Evolutionary conservation across 2,113 vertebrate genomes (phyloP).

Genomic region (Takifugu flavidus): DNA sequence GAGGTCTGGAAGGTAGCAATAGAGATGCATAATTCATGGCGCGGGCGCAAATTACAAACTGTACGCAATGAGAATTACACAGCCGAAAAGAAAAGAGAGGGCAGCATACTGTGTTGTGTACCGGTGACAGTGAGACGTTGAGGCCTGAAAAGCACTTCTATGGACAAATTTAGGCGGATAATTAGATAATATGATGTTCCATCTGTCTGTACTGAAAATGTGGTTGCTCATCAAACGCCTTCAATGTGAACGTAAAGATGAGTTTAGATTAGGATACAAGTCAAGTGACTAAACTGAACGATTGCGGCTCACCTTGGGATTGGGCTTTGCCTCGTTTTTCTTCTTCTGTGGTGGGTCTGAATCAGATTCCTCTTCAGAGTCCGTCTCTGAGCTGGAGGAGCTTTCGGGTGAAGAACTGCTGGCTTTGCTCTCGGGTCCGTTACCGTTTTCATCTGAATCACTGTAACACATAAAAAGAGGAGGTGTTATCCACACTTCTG

Average conservation of each 20-base stretch:
- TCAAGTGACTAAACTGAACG: too few species aligned
- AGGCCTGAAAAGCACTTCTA: conserved; percentile 12
- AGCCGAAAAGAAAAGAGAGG: conserved; percentile 73
- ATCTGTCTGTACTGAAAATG: too few species aligned
- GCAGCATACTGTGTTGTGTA: too few species aligned
- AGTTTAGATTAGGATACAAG: too few species aligned
- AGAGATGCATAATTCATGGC: conserved; percentile 91
- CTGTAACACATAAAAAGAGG: conserved; percentile 40
- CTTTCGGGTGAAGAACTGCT: conserved; percentile 75
- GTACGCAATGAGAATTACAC: conserved; percentile 95
- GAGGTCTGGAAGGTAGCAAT: conserved; percentile 63
- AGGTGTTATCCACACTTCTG: conserved; percentile 1
- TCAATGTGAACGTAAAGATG: too few species aligned
- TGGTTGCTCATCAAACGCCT: too few species aligned
- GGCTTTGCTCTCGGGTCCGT: conserved; percentile 40
- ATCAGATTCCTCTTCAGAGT: conserved; percentile 70
- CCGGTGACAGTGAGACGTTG: conserved; percentile 30
- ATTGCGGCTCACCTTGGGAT: conserved; percentile 56
- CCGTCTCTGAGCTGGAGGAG: conserved; percentile 79
- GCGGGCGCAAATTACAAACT: conserved; percentile 83
- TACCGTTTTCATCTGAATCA: conserved; percentile 59
- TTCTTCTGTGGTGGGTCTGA: conserved; percentile 44
- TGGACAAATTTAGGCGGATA: conserved; percentile 72
- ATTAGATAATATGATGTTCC: neutral
- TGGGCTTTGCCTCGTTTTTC: conserved; percentile 37